A percentile compares a stretch with the other conserved stretches of the same genome.
phyloP scores from a whole-genome alignment of 2,113 vertebrate genomes.

The Anhinga anhinga region DNA sequence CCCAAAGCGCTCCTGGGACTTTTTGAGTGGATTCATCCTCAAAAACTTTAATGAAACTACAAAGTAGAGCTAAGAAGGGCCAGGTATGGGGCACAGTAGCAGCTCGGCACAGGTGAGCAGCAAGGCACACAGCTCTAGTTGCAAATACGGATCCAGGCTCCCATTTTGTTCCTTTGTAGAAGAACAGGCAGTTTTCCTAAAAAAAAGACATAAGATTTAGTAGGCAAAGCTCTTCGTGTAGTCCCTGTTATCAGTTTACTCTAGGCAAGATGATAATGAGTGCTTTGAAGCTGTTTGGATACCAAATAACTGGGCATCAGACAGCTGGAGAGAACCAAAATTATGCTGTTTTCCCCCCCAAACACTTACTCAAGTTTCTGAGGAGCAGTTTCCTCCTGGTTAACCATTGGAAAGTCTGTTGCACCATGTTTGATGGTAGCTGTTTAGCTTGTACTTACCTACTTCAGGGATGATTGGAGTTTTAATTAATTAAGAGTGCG shows the following conservation, averaged over 20 bases:
- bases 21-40: background rate
- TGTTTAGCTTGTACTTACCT: background rate
- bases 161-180: background rate
- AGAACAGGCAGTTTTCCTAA: background rate
- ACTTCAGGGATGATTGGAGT: background rate
- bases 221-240: background rate
- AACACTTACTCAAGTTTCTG: background rate
- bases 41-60: background rate
- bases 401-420: background rate
- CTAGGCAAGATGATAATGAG: background rate
- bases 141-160: background rate
- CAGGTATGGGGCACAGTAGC: background rate
- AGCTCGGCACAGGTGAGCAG: background rate
- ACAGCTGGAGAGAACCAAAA: background rate
- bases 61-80: background rate
- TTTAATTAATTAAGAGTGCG: background rate
- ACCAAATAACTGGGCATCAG: background rate
- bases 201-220: background rate
- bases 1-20: background rate
- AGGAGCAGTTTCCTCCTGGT: background rate
- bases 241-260: background rate
- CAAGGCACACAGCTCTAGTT: background rate
- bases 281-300: background rate
- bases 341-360: background rate
- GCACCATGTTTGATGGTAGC: accelerated